A percentile compares a stretch with the other conserved stretches of the same genome.
Evolutionary conservation across 2,888 invertebrate species (phyloP).

Genomic region (Chloromyia formosa): DNA sequence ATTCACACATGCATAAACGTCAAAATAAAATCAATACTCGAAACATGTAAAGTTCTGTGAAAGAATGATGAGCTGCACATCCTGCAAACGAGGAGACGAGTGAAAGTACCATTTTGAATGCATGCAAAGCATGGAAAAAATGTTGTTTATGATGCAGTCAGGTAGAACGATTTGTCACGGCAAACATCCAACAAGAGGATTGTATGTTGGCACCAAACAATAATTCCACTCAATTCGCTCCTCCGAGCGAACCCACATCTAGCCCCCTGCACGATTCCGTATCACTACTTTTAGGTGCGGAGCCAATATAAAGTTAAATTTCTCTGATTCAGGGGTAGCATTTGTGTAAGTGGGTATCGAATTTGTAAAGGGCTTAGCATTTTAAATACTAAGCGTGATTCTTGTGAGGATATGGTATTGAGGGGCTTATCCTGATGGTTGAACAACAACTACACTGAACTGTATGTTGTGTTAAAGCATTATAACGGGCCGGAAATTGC

Average conservation of each 20-base stretch:
- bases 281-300: background rate
- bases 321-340: background rate
- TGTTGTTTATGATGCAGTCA: conserved; percentile 34
- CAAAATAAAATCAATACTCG: conserved; percentile 24
- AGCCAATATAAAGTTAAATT: background rate
- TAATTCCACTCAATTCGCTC: conserved; percentile 12
- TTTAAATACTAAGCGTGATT: too few species aligned
- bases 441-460: too few species aligned
- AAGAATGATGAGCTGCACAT: background rate
- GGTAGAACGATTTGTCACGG: conserved; percentile 39
- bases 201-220: conserved; percentile 32
- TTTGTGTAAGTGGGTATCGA: background rate
- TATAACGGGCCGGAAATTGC: too few species aligned
- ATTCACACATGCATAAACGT: conserved; percentile 25
- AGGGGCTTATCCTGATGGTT: too few species aligned
- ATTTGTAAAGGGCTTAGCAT: too few species aligned
- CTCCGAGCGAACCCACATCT: background rate
- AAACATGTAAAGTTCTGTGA: background rate
- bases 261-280: background rate
- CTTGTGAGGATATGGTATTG: too few species aligned
- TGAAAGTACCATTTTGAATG: background rate
- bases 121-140: conserved; percentile 1
- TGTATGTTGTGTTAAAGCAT: too few species aligned
- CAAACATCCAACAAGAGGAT: conserved; percentile 27
- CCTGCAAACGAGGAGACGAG: background rate